Conservation (phyloP, 2,888 invertebrate genomes). For the Didymodactylos carnosus region DNA sequence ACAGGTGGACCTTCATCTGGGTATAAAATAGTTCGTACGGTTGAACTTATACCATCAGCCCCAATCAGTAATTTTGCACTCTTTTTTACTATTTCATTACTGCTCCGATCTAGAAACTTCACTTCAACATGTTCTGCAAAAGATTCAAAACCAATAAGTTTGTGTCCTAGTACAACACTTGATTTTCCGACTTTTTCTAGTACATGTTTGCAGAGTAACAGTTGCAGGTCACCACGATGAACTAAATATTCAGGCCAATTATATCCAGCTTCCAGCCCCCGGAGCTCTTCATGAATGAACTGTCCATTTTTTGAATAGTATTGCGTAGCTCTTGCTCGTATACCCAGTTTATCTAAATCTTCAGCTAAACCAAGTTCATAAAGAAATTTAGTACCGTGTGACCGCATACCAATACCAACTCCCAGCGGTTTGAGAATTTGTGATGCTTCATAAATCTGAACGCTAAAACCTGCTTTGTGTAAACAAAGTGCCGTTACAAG, state of each 20-base stretch:
- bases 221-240: background rate
- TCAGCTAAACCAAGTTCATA: background rate
- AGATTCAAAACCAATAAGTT: background rate
- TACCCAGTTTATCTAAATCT: background rate
- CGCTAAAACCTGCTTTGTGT: background rate
- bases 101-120: background rate
- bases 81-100: background rate
- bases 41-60: background rate
- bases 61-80: background rate
- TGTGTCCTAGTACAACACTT: background rate
- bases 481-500: background rate
- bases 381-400: background rate
- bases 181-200: background rate
- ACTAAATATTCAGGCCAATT: background rate
- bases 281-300: background rate
- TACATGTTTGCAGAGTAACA: background rate
- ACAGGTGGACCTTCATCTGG: background rate
- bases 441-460: background rate
- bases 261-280: background rate
- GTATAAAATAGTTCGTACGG: background rate
- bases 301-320: background rate
- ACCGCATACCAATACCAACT: background rate
- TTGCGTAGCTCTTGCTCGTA: background rate
- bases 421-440: background rate
- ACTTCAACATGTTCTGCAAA: background rate